Percentiles rank a stretch among this genome's conserved stretches.
Conservation (phyloP, 2,113 vertebrate species). For the Zapornia atra region DNA sequence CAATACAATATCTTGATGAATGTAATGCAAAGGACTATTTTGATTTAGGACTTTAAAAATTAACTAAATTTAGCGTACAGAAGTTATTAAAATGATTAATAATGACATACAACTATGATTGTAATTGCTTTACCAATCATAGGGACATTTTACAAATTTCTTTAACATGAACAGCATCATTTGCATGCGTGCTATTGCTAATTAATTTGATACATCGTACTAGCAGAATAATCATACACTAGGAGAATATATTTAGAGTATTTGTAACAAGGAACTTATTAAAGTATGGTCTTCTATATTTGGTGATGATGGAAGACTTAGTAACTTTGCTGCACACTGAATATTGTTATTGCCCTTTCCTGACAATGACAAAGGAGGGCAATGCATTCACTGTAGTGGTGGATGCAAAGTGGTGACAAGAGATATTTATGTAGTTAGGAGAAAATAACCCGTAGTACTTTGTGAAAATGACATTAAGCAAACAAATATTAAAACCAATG, state of each 20-base stretch:
- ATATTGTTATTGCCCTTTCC: background rate
- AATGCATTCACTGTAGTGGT: background rate
- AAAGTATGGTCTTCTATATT: background rate
- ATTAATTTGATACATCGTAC: slow-evolving; percentile 51
- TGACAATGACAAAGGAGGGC: background rate
- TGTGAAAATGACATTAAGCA: background rate
- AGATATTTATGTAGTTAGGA: background rate
- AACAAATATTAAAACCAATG: background rate
- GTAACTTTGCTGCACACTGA: background rate
- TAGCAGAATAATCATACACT: slow-evolving; percentile 15
- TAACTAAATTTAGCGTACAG: slow-evolving; percentile 4
- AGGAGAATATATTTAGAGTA: background rate
- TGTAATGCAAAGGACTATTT: background rate
- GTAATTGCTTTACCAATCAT: slow-evolving; percentile 61
- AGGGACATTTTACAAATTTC: slow-evolving; percentile 36
- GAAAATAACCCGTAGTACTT: background rate
- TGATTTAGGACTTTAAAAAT: slow-evolving; percentile 29
- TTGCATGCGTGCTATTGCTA: slow-evolving; percentile 50
- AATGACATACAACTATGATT: slow-evolving; percentile 39
- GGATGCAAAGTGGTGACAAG: background rate
- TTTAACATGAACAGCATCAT: slow-evolving; percentile 55
- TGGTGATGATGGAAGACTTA: background rate
- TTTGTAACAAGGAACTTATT: background rate
- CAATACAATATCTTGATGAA: background rate
- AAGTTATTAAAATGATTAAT: slow-evolving; percentile 54